These are phyloP conservation scores for Ranitomeya variabilis DNA, from an alignment of 2,113 vertebrate genomes.

Conservation along the genomic window DNA sequence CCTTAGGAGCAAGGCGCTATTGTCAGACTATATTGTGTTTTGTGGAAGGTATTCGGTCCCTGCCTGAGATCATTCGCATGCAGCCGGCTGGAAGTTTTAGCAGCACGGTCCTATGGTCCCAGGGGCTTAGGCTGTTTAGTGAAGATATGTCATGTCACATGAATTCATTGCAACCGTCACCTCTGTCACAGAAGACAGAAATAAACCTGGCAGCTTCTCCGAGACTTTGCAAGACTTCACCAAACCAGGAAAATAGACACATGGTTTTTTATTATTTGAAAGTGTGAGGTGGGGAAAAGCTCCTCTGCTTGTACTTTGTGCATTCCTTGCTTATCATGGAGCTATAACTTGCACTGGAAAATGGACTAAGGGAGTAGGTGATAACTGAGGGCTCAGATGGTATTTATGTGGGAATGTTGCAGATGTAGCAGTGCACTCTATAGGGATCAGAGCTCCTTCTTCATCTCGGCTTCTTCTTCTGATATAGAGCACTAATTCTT, in stretches of 20 bases:
- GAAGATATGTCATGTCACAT: conserved; percentile 22
- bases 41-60: conserved; percentile 41
- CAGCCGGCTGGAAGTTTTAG: conserved; percentile 15
- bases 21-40: conserved; percentile 34
- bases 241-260: neutral
- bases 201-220: conserved; percentile 24
- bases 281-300: neutral
- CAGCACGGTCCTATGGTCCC: neutral
- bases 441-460: neutral
- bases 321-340: conserved; percentile 43
- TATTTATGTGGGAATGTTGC: neutral
- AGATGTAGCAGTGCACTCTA: neutral
- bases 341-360: neutral
- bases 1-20: neutral
- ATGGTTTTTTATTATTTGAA: neutral
- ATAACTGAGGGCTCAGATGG: neutral
- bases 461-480: neutral
- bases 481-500: neutral
- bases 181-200: conserved; percentile 36
- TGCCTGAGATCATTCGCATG: neutral
- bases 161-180: conserved; percentile 12
- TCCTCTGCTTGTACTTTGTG: neutral
- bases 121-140: neutral
- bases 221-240: conserved; percentile 8
- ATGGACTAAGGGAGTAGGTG: neutral